Evolutionary conservation across 1,140 invertebrate genomes (phyloP).

Genomic region (Bombus affinis): DNA sequence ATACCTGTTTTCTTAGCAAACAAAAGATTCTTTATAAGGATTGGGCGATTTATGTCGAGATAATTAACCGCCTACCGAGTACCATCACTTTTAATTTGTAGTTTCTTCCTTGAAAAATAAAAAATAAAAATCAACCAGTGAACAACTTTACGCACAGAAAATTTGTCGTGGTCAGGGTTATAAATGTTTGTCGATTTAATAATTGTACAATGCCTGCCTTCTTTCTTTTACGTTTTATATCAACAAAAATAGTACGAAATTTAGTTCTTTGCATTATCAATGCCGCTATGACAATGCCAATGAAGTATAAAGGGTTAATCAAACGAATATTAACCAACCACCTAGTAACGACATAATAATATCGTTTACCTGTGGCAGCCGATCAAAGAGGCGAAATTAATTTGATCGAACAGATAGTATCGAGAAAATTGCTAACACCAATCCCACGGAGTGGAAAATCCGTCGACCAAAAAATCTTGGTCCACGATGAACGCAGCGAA

Average conservation of each 20-base stretch:
- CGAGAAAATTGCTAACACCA: not conserved
- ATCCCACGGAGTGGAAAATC: not conserved
- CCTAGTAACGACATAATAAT: not conserved
- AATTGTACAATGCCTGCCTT: not conserved
- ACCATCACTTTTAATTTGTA: not conserved
- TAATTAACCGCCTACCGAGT: not conserved
- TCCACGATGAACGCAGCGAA: not conserved
- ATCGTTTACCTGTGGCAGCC: not conserved
- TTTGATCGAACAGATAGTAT: not conserved
- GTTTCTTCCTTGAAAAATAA: not conserved
- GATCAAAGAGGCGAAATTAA: constrained; percentile 5
- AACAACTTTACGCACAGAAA: too few relatives aligned
- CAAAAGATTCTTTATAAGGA: not conserved
- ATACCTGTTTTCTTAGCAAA: constrained; percentile 15
- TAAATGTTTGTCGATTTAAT: not conserved
- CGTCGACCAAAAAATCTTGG: not conserved
- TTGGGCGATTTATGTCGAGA: not conserved
- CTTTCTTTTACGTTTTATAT: not conserved
- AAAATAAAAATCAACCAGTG: too few relatives aligned
- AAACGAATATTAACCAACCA: not conserved
- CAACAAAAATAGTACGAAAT: not conserved
- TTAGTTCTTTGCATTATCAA: not conserved
- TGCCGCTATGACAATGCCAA: too few relatives aligned
- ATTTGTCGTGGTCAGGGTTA: not conserved
- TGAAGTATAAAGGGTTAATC: not conserved